Base-by-base conservation (phyloP, 23 tunicate genomes). In the Oikopleura albicans region DNA sequence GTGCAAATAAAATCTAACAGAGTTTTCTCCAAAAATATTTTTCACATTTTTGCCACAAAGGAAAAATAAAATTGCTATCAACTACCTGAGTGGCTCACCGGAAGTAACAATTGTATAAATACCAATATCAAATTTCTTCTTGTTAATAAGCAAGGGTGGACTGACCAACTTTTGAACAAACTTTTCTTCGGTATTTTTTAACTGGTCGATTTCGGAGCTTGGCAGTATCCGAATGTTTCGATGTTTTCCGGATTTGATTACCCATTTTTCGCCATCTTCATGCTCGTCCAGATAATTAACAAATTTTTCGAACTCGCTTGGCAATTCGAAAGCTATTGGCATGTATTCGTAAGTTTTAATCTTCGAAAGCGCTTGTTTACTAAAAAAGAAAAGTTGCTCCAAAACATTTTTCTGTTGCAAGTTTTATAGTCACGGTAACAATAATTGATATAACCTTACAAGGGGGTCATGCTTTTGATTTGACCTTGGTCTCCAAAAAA, bases 51-150 rank as follows among this genome's bases (percentile, higher is more conserved):
- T n/a, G n/a, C n/a, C n/a, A n/a, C n/a, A n/a, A n/a, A n/a, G n/a
- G n/a, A n/a, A n/a, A n/a, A n/a, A n/a, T n/a, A n/a, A n/a, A n/a
- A n/a, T n/a, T n/a, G n/a, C n/a, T n/a, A n/a, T n/a, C n/a, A n/a
- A n/a, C n/a, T n/a, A n/a, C n/a, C n/a, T n/a, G n/a, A n/a, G n/a
- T n/a, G n/a, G n/a, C 63, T 49, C 63, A 8, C 16, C 63, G 0
- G 97, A 89, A 27, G 97, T 92, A 8, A 92, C 90, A 28, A 92
- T 85, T 33, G 97, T 92, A 83, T 92, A 92, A 0, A 92, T 84
- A 0, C 97, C 97, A 41, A 92, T 89, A 75, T 92, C 97, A 87
- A 92, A 92, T 76, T 92, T 92, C 39, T 87, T 84, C 1, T 87
- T 85, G 71, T 92, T 91, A 27, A 92, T 84, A 4, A 92, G 40